Conservation (phyloP, 2,888 invertebrate genomes). For the Colostygia pectinataria region DNA sequence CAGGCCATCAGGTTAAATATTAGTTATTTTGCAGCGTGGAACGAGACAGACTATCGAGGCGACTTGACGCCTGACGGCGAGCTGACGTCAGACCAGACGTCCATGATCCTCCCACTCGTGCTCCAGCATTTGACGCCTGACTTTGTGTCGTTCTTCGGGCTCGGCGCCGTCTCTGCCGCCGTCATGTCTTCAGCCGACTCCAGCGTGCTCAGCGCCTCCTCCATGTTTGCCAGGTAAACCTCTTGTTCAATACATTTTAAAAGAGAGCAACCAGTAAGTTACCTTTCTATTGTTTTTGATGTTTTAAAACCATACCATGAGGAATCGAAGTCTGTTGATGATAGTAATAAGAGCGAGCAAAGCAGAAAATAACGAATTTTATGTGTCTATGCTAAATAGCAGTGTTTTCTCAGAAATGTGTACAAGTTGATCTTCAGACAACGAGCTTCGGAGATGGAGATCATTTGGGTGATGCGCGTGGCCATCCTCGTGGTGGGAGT, state of each 20-base stretch:
- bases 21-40: conserved; percentile 89
- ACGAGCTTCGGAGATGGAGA: conserved; percentile 98
- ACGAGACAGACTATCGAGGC: conserved; percentile 93
- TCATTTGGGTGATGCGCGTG: conserved; percentile 97
- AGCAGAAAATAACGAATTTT: no score
- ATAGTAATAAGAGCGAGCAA: no score
- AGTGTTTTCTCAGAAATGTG: conserved; percentile 87
- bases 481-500: conserved; percentile 96
- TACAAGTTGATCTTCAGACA: conserved; percentile 98
- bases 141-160: conserved; percentile 97
- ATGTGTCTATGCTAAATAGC: neutral
- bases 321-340: no score
- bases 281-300: no score
- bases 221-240: conserved; percentile 94
- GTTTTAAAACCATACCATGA: no score
- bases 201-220: conserved; percentile 97
- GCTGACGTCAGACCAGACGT: conserved; percentile 89
- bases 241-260: no score
- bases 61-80: conserved; percentile 83
- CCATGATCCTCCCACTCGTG: conserved; percentile 98
- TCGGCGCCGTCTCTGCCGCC: conserved; percentile 99
- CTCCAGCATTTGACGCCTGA: conserved; percentile 97
- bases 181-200: conserved; percentile 99
- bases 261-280: no score
- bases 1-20: neutral